These are phyloP conservation scores for Apamea sordens DNA, from an alignment of 2,888 invertebrate species.

Conservation along the genomic window DNA sequence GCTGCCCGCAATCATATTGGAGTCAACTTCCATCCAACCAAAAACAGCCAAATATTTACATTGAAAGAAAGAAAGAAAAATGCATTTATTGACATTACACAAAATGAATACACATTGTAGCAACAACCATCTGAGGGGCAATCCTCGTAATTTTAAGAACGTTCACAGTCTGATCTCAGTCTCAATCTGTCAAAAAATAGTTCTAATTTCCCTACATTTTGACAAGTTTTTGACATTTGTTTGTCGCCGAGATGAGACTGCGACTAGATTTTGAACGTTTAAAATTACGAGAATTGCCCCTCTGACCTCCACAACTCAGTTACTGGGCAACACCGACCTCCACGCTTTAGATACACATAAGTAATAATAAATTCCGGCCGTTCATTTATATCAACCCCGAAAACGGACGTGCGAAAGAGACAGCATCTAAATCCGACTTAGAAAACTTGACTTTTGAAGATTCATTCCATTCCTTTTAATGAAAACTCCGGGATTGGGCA, in stretches of 20 bases:
- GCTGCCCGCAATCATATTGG: not conserved
- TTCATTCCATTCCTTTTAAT: constrained; percentile 61
- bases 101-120: not conserved
- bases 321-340: constrained; percentile 3
- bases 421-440: constrained; percentile 53
- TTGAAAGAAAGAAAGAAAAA: too few species aligned
- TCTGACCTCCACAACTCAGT: constrained; percentile 26
- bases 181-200: too few species aligned
- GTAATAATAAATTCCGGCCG: constrained; percentile 16
- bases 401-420: constrained; percentile 41
- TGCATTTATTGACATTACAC: too few species aligned
- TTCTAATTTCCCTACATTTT: too few species aligned
- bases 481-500: constrained; percentile 61
- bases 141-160: too few species aligned
- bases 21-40: constrained; percentile 1
- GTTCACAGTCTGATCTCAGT: too few species aligned
- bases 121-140: not conserved
- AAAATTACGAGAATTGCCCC: too few species aligned
- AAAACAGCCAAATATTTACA: constrained; percentile 27
- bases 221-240: too few species aligned
- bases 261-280: too few species aligned
- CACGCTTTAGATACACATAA: constrained; percentile 31
- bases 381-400: constrained; percentile 38
- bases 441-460: constrained; percentile 61
- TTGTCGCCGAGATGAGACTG: too few species aligned